Evolutionary conservation across 1,140 invertebrate species (phyloP).

Genomic region (Drosophila rufa): DNA sequence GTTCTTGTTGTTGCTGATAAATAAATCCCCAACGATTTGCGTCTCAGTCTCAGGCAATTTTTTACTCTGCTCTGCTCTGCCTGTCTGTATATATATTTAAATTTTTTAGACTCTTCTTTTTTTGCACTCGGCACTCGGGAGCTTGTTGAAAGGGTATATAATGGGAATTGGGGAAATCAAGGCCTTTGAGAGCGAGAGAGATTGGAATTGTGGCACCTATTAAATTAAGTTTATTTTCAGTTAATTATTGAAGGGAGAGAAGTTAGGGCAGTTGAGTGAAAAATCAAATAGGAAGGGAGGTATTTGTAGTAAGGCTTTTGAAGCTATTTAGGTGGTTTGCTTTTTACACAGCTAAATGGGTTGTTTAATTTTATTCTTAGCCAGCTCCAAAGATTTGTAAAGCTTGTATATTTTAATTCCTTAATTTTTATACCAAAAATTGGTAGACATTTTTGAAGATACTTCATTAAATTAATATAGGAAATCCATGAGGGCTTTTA

Average conservation of each 20-base stretch:
- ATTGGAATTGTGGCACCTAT: slow-evolving; percentile 23
- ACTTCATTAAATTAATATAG: neutral
- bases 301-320: neutral
- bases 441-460: neutral
- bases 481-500: too few species aligned
- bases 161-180: slow-evolving; percentile 3
- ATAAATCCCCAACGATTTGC: slow-evolving; percentile 76
- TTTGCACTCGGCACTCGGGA: slow-evolving; percentile 32
- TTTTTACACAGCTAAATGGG: neutral
- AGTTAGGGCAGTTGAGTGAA: neutral
- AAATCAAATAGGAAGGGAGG: neutral
- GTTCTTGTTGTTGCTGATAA: slow-evolving; percentile 47
- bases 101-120: slow-evolving; percentile 47
- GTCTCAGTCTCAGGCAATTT: slow-evolving; percentile 45
- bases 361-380: neutral
- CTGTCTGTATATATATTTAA: slow-evolving; percentile 63
- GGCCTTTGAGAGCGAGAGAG: neutral
- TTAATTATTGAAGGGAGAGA: slow-evolving; percentile 7
- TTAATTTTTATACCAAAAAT: neutral
- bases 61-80: slow-evolving; percentile 25
- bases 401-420: neutral
- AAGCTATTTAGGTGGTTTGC: neutral
- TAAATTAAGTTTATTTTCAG: slow-evolving; percentile 15
- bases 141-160: slow-evolving; percentile 46
- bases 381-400: too few species aligned